Conservation (phyloP, 92 coral and sea anemone genomes). For the Phymanthus crucifer region DNA sequence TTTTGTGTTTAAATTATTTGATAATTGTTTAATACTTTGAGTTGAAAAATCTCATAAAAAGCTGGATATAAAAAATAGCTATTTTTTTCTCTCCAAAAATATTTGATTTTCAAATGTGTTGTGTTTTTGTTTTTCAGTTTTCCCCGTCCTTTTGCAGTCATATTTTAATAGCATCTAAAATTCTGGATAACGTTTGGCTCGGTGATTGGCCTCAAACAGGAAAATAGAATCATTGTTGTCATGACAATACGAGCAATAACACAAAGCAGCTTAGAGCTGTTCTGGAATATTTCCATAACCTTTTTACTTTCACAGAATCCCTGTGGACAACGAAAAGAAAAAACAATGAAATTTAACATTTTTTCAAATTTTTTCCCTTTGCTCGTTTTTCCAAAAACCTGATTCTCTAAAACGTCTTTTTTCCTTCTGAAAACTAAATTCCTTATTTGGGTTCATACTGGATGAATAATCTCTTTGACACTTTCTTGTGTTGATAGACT, state of each 20-base stretch:
- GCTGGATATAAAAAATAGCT: no score
- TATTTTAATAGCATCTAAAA: neutral
- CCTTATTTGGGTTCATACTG: no score
- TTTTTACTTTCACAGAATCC: neutral
- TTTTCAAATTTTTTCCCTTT: no score
- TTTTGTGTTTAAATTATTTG: neutral
- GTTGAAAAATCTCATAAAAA: neutral
- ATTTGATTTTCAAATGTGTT: no score
- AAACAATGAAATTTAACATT: no score
- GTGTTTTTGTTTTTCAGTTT: neutral
- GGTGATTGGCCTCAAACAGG: neutral
- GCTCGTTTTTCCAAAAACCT: no score
- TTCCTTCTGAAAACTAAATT: no score
- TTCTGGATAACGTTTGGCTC: neutral
- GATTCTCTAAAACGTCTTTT: no score
- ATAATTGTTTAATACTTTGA: no score
- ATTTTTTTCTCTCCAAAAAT: no score
- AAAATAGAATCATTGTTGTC: neutral
- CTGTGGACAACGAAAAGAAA: no score
- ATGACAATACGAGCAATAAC: neutral
- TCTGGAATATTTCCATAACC: neutral
- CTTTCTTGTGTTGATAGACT: neutral
- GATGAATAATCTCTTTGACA: neutral
- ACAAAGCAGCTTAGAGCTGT: neutral
- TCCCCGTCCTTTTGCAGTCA: neutral